Conservation (phyloP, 2,888 invertebrate species). For the Synergus gifuensis region DNA sequence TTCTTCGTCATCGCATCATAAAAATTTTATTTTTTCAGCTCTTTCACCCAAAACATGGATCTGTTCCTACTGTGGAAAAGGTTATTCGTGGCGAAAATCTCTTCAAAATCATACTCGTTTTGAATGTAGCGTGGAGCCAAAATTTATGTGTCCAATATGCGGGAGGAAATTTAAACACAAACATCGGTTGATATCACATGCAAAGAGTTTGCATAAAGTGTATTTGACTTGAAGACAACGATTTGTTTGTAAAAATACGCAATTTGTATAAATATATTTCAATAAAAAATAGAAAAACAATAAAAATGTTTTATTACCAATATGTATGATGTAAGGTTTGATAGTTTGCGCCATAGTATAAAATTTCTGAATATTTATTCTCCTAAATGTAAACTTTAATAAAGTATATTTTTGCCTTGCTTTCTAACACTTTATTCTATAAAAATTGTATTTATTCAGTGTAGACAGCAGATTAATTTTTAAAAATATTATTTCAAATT, state of each 20-base stretch:
- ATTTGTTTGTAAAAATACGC: not conserved
- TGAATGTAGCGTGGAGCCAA: conserved; percentile 70
- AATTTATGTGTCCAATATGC: conserved; percentile 84
- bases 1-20: not conserved
- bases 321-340: too few relatives aligned
- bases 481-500: not conserved
- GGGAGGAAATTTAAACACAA: conserved; percentile 86
- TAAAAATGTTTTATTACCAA: not conserved
- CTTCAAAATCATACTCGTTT: conserved; percentile 63
- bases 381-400: too few relatives aligned
- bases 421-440: not conserved
- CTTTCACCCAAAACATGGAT: conserved; percentile 43
- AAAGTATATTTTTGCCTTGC: not conserved
- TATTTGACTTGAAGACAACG: not conserved
- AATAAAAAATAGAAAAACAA: not conserved
- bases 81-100: conserved; percentile 69
- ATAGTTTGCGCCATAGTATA: too few relatives aligned
- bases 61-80: conserved; percentile 63
- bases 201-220: conserved; percentile 32
- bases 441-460: not conserved
- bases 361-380: too few relatives aligned
- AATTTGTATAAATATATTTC: not conserved
- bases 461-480: not conserved
- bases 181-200: conserved; percentile 57
- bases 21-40: conserved; percentile 17